Percentiles rank a stretch among this genome's conserved stretches.
These are phyloP conservation scores for Tiliqua scincoides DNA, from an alignment of 2,113 vertebrate genomes.

Conservation along the genomic window DNA sequence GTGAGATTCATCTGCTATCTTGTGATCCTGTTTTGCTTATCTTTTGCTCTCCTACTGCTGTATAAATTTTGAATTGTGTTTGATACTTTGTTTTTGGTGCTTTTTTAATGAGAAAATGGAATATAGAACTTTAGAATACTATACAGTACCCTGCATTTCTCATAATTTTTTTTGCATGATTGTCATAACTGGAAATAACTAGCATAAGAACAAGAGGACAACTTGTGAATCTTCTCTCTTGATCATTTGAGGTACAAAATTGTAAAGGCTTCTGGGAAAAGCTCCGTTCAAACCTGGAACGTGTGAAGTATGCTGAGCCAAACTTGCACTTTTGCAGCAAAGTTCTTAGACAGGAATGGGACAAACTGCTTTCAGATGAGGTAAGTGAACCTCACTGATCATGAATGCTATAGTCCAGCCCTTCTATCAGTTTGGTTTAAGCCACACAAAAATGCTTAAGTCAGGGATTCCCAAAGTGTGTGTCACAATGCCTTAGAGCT, in stretches of 20 bases:
- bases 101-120: too few relatives aligned
- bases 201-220: neutral
- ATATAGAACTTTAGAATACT: too few relatives aligned
- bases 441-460: too few relatives aligned
- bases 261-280: conserved; percentile 90
- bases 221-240: conserved; percentile 30
- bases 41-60: neutral
- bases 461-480: too few relatives aligned
- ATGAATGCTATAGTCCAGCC: neutral
- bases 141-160: neutral
- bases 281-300: conserved; percentile 86
- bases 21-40: too few relatives aligned
- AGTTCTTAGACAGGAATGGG: conserved; percentile 79
- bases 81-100: neutral
- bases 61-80: neutral
- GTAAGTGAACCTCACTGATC: conserved; percentile 58
- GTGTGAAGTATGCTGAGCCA: conserved; percentile 81
- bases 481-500: too few relatives aligned
- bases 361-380: conserved; percentile 73
- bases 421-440: neutral
- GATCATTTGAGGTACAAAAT: conserved; percentile 71
- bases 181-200: neutral
- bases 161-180: neutral
- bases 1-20: too few relatives aligned
- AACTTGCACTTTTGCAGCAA: conserved; percentile 80